These are phyloP conservation scores for Campopleginae sp. DNA, from an alignment of 2,888 invertebrate species.

Conservation along the genomic window DNA sequence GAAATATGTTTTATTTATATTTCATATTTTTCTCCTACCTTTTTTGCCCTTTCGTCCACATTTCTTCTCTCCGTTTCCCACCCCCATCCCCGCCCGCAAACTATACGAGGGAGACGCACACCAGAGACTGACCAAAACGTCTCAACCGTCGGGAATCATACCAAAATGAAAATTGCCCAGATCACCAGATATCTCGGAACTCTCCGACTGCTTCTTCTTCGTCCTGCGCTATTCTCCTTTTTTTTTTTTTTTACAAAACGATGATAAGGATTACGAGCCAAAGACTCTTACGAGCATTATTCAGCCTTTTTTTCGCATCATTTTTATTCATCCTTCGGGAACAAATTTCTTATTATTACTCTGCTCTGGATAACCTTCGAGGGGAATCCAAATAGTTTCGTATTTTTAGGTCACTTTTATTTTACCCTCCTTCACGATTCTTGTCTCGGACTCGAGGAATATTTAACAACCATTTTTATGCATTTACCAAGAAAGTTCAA, in stretches of 20 bases:
- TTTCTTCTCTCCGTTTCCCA: conserved; percentile 42
- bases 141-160: conserved; percentile 38
- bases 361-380: background rate
- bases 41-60: conserved; percentile 28
- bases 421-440: background rate
- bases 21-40: conserved; percentile 80
- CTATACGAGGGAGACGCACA: background rate
- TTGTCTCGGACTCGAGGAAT: background rate
- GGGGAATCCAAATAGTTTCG: background rate
- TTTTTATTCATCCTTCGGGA: conserved; percentile 9
- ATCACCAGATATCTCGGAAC: conserved; percentile 58
- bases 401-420: background rate
- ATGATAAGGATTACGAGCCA: conserved; percentile 35
- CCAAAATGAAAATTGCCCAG: conserved; percentile 64
- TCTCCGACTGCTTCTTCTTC: background rate
- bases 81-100: no score
- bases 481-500: background rate
- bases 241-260: background rate
- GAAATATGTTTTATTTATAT: conserved; percentile 84
- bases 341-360: background rate
- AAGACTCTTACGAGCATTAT: background rate
- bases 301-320: conserved; percentile 2
- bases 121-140: conserved; percentile 49
- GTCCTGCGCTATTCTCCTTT: conserved; percentile 10
- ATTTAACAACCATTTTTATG: background rate